phyloP scores from a whole-genome alignment of 2,888 invertebrate species.

The Macaria notata region DNA sequence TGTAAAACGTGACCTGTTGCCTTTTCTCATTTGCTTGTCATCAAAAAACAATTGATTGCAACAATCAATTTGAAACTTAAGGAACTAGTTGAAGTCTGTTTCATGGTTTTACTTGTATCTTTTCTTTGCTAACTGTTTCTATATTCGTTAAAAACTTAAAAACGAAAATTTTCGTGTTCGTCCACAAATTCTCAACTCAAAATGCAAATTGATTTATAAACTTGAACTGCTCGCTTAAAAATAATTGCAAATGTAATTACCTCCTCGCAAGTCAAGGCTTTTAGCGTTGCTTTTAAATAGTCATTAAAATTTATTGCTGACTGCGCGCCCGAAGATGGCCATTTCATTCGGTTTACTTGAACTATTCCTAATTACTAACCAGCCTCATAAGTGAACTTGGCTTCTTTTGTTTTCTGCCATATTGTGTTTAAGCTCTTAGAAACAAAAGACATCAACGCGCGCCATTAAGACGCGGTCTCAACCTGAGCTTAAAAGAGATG shows the following conservation, averaged over 20 bases:
- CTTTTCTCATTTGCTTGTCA: too few relatives aligned
- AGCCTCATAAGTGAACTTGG: not conserved
- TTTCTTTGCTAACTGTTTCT: too few relatives aligned
- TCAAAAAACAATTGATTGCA: too few relatives aligned
- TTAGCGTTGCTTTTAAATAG: conserved; percentile 1
- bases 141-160: too few relatives aligned
- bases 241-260: not conserved
- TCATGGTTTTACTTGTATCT: too few relatives aligned
- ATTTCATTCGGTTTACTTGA: not conserved
- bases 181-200: not conserved
- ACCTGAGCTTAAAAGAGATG: not conserved
- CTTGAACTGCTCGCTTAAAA: not conserved
- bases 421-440: not conserved
- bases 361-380: not conserved
- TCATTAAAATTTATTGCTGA: not conserved
- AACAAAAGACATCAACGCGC: conserved; percentile 15
- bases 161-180: not conserved
- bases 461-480: conserved; percentile 12
- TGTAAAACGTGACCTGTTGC: too few relatives aligned
- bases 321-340: not conserved
- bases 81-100: too few relatives aligned
- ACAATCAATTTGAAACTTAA: too few relatives aligned
- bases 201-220: conserved; percentile 1
- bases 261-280: not conserved
- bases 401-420: not conserved